Evolutionary conservation across 2,113 vertebrate genomes (phyloP), one percentile per base, ranked within the genome.

Genomic region (Limnothrissa miodon): DNA sequence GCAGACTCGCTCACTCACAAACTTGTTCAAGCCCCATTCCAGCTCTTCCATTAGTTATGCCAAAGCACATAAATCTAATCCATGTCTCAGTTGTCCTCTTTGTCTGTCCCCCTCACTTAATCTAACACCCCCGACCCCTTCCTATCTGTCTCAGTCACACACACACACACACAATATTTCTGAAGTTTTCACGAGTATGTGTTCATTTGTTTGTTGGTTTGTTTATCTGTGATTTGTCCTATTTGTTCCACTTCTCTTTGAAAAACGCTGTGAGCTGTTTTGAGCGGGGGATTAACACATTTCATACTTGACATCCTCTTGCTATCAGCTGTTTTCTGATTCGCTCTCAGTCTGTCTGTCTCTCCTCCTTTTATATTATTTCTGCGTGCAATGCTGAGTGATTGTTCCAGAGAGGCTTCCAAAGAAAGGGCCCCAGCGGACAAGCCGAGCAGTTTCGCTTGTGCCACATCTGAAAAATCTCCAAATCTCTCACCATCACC

Each of bases 361-460:
- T 84, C 74, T 81, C 56, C 82, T 13, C 36, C 9, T 70, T 15
- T 70, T 2, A 15, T 17, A 17, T 25, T 66, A 25, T 33, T 88
- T 83, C 83, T n/a, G 83, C 88, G 85, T 82, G 46, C 84, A 80
- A 88, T 87, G 87, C 88, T 89, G 85, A 87, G 87, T 91, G 56
- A 84, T 81, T 87, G 88, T 89, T 87, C 87, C 87, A 45, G 10
- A 46, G 17, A 0, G 88, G 87, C 83, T 88, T n/a, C n/a, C n/a
- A n/a, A n/a, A n/a, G n/a, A n/a, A n/a, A n/a, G n/a, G n/a, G n/a
- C n/a, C n/a, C n/a, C n/a, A n/a, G n/a, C n/a, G n/a, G n/a, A n/a
- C n/a, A n/a, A n/a, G n/a, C n/a, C n/a, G n/a, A 62, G 56, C 56
- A 25, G 23, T 62, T 23, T 1, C n/a, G n/a, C 23, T 9, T 7